Evolutionary conservation across 2,797 vertebrate species (phyloP).

Genomic region (Ctenochaetus hawaiiensis): DNA sequence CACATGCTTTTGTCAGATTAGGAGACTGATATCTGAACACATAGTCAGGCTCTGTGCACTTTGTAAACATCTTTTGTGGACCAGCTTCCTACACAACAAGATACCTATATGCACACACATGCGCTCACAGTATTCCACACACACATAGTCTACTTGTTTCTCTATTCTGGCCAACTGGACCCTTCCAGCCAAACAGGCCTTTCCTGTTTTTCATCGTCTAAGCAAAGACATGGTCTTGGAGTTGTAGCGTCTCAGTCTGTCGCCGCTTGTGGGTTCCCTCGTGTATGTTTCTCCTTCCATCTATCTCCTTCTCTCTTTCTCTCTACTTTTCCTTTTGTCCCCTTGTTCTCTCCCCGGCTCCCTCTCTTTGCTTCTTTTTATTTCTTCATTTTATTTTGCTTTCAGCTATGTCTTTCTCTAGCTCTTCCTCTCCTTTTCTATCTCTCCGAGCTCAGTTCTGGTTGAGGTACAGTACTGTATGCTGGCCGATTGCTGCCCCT

Average conservation of each 20-base stretch:
- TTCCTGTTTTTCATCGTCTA: conserved; percentile 83
- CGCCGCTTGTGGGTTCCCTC: conserved; percentile 78
- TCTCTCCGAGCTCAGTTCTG: conserved; percentile 74
- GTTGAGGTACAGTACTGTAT: conserved; percentile 83
- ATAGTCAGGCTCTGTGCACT: conserved; percentile 30
- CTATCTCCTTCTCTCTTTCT: conserved; percentile 48
- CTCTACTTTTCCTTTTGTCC: conserved; percentile 33
- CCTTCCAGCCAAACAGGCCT: conserved; percentile 67
- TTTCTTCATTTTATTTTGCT: conserved; percentile 43
- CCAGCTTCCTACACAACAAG: conserved; percentile 25
- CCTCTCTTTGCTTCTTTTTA: conserved; percentile 39
- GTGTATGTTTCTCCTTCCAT: conserved; percentile 72
- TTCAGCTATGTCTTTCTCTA: conserved; percentile 16
- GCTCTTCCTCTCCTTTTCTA: conserved; percentile 22
- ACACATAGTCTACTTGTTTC: conserved; percentile 50
- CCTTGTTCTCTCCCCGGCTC: conserved; percentile 49
- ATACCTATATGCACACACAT: conserved; percentile 41
- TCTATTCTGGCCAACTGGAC: conserved; percentile 74
- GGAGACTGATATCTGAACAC: too few species aligned
- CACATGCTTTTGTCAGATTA: conserved; percentile 20
- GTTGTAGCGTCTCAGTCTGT: conserved; percentile 88
- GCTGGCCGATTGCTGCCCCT: conserved; percentile 80
- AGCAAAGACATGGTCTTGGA: conserved; percentile 85
- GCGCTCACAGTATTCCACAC: conserved; percentile 40
- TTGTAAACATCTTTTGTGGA: conserved; percentile 56